Base-by-base conservation (phyloP, 2,888 invertebrate species). In the Opisthograptis luteolata region DNA sequence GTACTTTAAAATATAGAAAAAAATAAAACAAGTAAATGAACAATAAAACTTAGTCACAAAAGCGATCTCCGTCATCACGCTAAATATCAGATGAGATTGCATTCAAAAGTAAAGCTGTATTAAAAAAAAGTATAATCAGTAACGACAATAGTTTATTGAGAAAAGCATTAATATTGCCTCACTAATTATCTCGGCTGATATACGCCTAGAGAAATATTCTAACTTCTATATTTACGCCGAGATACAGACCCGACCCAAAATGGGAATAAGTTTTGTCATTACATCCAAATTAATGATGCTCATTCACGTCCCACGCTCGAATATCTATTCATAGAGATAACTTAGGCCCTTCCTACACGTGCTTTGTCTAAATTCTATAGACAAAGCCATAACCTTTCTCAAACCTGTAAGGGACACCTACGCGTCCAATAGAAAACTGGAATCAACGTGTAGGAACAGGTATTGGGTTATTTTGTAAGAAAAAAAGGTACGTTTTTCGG, bases 291-390 rank as follows among this genome's bases (percentile, higher is more conserved):
- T 59, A 56, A 61, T 58, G 56, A 59, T 44, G 45, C 40, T 41
- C 56, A 55, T 58, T 57, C 56, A 49, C 55, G 50, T 55, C 56
- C 41, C 59, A 57, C 61, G 57, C 59, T 20, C 30, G 20, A 30
- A 34, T 34, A 42, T 40, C 55, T 59, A 51, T 51, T 45, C 50
- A 45, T 53, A 50, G 34, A 62, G 59, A 59, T 59, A 62, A 49
- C 55, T 52, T 28, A 32, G n/a, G 49, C 52, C 51, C 62, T 55
- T 53, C 59, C 55, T 59, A 59, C 62, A 57, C 56, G 50, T 59
- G 59, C 57, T 62, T 62, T 62, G 62, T 59, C 57, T 62, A 54
- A 62, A 62, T 59, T 57, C 62, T 59, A 53, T 62, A 57, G 54
- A 57, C 53, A 57, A 52, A 53, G 56, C 50, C 35, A 53, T 51